A percentile compares a stretch with the other conserved stretches of the same genome.
Conservation (phyloP, 2,797 vertebrate species). For the Diglossa cyanea region DNA sequence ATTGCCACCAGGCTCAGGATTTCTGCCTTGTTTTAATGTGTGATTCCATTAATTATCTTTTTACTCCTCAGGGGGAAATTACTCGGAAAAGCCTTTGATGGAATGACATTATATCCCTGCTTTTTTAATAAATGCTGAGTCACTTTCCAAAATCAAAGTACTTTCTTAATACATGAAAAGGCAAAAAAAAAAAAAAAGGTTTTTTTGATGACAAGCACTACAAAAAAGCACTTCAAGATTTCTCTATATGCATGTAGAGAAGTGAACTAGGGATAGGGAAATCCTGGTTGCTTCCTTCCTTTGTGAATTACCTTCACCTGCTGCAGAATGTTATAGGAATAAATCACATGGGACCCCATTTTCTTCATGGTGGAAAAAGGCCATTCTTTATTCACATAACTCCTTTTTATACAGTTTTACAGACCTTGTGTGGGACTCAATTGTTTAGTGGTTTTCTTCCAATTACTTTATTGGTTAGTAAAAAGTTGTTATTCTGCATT, state of each 20-base stretch:
- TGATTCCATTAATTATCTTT: neutral
- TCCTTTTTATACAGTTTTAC: neutral
- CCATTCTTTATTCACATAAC: neutral
- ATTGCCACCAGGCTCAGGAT: neutral
- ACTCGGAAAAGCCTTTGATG: neutral
- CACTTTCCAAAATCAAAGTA: neutral
- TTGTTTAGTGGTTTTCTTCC: neutral
- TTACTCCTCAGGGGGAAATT: neutral
- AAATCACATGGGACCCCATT: neutral
- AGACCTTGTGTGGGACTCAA: neutral
- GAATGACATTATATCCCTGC: neutral
- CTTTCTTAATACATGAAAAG: neutral
- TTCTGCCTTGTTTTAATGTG: neutral
- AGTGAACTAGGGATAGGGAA: rapidly evolving
- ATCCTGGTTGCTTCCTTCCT: neutral
- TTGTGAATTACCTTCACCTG: neutral
- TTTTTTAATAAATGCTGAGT: neutral
- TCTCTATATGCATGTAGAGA: neutral
- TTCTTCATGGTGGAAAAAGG: neutral
- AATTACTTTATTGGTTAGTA: neutral
- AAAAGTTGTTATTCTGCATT: neutral
- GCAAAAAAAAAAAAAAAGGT: neutral
- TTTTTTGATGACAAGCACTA: neutral
- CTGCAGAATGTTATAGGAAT: neutral
- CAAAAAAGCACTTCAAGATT: neutral